Conservation (phyloP, 2,797 vertebrate species). For the Epinephelus coioides region DNA sequence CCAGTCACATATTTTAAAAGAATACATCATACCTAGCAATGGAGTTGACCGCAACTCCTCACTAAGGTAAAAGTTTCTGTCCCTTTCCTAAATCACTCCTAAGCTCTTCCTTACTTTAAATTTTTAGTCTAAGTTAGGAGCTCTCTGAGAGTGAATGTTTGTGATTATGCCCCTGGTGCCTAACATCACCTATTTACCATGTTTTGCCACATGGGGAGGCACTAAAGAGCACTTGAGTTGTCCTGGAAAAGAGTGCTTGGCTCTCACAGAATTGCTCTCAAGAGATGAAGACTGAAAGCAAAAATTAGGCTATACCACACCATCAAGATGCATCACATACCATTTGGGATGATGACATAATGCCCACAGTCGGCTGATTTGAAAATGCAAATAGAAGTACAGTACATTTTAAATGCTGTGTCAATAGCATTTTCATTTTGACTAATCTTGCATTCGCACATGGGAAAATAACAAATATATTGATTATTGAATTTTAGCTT, state of each 20-base stretch:
- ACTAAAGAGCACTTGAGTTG: not conserved
- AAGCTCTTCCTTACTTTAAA: no score
- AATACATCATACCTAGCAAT: no score
- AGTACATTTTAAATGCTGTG: not conserved
- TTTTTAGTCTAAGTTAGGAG: no score
- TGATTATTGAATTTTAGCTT: not conserved
- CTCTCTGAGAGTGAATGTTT: no score
- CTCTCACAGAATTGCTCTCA: not conserved
- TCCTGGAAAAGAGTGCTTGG: not conserved
- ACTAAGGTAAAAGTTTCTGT: no score
- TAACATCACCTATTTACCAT: not conserved
- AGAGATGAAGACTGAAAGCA: not conserved
- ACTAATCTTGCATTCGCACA: not conserved
- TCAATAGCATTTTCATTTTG: not conserved
- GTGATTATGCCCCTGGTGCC: not conserved
- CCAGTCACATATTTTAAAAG: no score
- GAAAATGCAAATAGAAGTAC: not conserved
- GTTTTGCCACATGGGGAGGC: not conserved
- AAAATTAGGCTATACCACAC: not conserved
- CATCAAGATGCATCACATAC: not conserved
- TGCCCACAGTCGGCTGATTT: not conserved
- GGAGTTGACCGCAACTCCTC: no score
- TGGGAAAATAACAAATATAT: not conserved
- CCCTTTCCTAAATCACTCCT: no score
- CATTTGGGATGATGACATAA: constrained; percentile 3